Base-by-base conservation (phyloP, 1,140 invertebrate species). In the Monochamus saltuarius region DNA sequence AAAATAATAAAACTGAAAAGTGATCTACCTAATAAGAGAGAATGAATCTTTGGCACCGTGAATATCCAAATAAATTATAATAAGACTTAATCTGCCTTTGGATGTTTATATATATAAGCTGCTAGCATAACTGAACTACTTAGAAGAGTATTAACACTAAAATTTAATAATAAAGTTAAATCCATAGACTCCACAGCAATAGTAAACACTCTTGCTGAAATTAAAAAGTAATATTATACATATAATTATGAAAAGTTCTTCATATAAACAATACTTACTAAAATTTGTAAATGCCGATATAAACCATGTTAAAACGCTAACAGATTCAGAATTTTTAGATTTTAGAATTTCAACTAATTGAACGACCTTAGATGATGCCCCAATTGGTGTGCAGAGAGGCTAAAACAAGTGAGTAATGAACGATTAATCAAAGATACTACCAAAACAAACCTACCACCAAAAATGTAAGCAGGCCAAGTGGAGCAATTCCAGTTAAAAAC, bases 331-430 rank as follows among this genome's bases (percentile, higher is more conserved):
- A 72, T 87, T 86, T 67, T 77, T 81, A 1, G 80, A 79, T 67
- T 75, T 78, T 10, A 87, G 50, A 62, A 89, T 88, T 53, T 85
- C 80, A 38, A 82, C 73, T 7, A 89, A 79, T 67, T 89, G 87
- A 14, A 85, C 78, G 6, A 86, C 74, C 80, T 89, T 89, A 43
- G 86, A 85, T 29, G 85, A 86, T 35, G 85, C 83, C 62, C 86
- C 87, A 56, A 89, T 80, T 6, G 87, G 87, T 0, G 86, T 88
- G 65, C 84, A 86, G 8, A 87, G 75, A 1, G 86, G 85, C 86
- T 88, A 69, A 74, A 83, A 79, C 73, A 62, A 75, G 49, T 58
- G 51, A 64, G 49, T 62, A 59, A 46, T 53, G 57, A 58, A 49
- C 53, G 65, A 56, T n/a, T n/a, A 62, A 64, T 46, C 39, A 10